These are phyloP conservation scores for Conger conger DNA, from an alignment of 2,113 vertebrate genomes.

Conservation along the genomic window DNA sequence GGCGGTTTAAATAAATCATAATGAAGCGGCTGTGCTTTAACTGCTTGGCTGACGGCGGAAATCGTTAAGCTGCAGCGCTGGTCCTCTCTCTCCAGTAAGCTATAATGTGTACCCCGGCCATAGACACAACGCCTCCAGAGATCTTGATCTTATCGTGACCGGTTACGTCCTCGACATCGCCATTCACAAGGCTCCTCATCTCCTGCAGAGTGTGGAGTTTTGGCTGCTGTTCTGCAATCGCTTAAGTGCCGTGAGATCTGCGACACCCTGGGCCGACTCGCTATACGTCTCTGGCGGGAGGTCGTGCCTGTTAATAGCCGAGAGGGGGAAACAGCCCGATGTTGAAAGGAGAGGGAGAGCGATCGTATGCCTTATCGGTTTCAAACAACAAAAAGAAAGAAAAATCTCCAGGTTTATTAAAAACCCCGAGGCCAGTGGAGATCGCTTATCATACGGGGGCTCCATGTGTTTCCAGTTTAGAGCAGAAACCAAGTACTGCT, in stretches of 20 bases:
- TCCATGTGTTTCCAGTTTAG: background rate
- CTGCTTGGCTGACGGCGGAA: conserved; percentile 50
- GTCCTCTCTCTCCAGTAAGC: background rate
- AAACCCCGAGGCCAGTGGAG: background rate
- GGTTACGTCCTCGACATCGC: background rate
- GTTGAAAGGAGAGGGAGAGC: background rate
- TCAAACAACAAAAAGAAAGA: background rate
- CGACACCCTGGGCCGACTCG: background rate
- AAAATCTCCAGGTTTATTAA: background rate
- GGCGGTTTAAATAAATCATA: conserved; percentile 64
- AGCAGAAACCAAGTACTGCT: background rate
- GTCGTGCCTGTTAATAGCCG: background rate
- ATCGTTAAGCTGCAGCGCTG: conserved; percentile 37
- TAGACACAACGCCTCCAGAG: background rate
- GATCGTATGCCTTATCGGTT: background rate
- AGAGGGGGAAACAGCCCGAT: background rate
- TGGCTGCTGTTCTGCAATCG: background rate
- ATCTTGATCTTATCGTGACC: background rate
- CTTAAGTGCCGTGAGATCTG: background rate
- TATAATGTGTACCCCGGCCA: background rate
- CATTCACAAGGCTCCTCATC: background rate
- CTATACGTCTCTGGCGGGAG: background rate
- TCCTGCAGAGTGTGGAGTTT: background rate
- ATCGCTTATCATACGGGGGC: background rate
- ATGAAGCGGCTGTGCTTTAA: conserved; percentile 47